phyloP scores from a whole-genome alignment of 2,888 invertebrate species.

The Tipula confusa region DNA sequence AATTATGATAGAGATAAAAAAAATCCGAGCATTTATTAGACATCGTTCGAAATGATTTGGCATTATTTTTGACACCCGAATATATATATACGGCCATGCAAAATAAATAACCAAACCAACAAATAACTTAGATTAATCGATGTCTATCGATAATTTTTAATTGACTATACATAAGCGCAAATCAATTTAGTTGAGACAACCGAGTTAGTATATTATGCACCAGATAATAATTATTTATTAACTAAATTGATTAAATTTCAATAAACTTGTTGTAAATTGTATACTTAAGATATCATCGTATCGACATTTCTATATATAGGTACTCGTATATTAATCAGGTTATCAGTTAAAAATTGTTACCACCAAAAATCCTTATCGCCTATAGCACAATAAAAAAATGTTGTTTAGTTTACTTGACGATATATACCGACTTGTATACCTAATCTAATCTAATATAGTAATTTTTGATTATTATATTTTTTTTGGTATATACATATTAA shows the following conservation, averaged over 20 bases:
- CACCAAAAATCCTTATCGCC: not conserved
- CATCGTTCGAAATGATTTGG: not conserved
- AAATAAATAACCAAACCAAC: not conserved
- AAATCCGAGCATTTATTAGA: not conserved
- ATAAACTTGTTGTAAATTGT: not conserved
- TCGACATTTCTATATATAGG: not conserved
- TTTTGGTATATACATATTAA: not conserved
- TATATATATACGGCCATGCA: not conserved
- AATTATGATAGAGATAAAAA: not conserved
- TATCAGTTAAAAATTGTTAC: not conserved
- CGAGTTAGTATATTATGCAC: not conserved
- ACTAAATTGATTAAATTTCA: constrained; percentile 25
- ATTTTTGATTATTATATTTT: not conserved
- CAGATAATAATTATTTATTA: not conserved
- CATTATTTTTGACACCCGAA: not conserved
- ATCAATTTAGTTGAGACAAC: constrained; percentile 16
- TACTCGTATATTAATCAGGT: too few relatives aligned
- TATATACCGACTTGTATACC: not conserved
- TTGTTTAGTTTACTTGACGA: not conserved
- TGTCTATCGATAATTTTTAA: not conserved
- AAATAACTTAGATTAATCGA: constrained; percentile 1
- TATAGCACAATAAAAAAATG: not conserved
- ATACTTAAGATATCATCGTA: not conserved
- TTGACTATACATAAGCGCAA: not conserved
- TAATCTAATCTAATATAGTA: not conserved